Evolutionary conservation across 2,888 invertebrate genomes (phyloP).

Genomic region (Ophraella communa): DNA sequence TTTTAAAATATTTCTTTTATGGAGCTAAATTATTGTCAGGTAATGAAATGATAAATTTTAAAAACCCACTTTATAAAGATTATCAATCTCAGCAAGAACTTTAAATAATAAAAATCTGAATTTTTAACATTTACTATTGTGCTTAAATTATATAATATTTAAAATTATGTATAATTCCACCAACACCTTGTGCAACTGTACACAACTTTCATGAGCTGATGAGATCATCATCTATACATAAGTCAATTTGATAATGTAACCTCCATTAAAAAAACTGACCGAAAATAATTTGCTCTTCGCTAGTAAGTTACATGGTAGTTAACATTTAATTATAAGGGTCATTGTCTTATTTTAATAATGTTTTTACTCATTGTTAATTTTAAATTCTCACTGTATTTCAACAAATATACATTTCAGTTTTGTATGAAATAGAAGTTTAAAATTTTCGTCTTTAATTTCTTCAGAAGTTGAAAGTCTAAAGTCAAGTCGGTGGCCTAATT

Average conservation of each 20-base stretch:
- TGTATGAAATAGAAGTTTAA: too few species aligned
- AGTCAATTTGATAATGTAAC: slow-evolving; percentile 39
- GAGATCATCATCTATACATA: slow-evolving; percentile 52
- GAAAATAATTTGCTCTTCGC: not conserved
- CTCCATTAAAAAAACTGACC: slow-evolving; percentile 1
- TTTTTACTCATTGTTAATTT: not conserved
- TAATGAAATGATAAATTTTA: too few species aligned
- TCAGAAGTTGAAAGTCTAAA: slow-evolving; percentile 1
- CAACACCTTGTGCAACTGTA: slow-evolving; percentile 43
- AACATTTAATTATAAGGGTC: not conserved
- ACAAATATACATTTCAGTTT: too few species aligned
- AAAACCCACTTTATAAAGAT: too few species aligned
- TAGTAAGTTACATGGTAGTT: not conserved
- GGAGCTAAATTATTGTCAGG: too few species aligned
- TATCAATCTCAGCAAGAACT: not conserved
- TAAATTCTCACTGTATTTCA: not conserved
- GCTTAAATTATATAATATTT: slow-evolving; percentile 17
- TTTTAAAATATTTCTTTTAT: too few species aligned
- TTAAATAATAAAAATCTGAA: not conserved
- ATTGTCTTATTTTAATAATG: not conserved
- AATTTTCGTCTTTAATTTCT: not conserved
- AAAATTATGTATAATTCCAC: not conserved
- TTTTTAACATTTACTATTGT: not conserved
- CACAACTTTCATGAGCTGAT: slow-evolving; percentile 50
- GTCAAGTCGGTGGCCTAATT: slow-evolving; percentile 16